A percentile compares a stretch with the other conserved stretches of the same genome.
These are phyloP conservation scores for Helicoverpa zea DNA, from an alignment of 1,140 invertebrate species.

Conservation along the genomic window DNA sequence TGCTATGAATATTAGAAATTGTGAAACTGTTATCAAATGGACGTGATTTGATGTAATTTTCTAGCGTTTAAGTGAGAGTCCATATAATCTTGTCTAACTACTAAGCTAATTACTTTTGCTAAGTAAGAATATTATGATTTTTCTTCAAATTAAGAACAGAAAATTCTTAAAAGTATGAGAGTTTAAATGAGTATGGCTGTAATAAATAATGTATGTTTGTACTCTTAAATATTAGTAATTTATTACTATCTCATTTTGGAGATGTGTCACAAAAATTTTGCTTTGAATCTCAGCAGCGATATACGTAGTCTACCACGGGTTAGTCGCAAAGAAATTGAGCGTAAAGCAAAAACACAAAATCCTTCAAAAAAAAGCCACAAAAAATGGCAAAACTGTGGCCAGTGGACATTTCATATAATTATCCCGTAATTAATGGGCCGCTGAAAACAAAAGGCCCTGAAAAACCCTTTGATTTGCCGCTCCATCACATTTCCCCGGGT, in stretches of 20 bases:
- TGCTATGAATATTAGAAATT: conserved; percentile 33
- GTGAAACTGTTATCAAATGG: neutral
- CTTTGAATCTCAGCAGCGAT: neutral
- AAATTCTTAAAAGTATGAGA: no score
- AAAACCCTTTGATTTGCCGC: conserved; percentile 84
- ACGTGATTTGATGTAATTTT: neutral
- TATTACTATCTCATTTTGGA: neutral
- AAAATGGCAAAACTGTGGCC: conserved; percentile 40
- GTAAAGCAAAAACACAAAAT: conserved; percentile 25
- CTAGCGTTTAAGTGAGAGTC: no score
- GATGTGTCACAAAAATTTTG: neutral
- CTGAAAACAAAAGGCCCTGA: conserved; percentile 73
- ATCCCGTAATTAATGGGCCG: conserved; percentile 73
- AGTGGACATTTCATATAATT: conserved; percentile 72
- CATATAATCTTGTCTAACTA: no score
- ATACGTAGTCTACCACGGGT: neutral
- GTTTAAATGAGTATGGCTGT: no score
- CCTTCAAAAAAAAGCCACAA: conserved; percentile 26
- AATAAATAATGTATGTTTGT: no score
- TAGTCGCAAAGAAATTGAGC: conserved; percentile 5
- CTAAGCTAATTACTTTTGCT: no score
- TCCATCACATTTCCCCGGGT: conserved; percentile 78
- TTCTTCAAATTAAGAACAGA: no score
- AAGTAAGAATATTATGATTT: no score
- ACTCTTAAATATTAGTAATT: neutral